phyloP scores from a whole-genome alignment of 2,113 vertebrate species.

The Aspidoscelis tigris region DNA sequence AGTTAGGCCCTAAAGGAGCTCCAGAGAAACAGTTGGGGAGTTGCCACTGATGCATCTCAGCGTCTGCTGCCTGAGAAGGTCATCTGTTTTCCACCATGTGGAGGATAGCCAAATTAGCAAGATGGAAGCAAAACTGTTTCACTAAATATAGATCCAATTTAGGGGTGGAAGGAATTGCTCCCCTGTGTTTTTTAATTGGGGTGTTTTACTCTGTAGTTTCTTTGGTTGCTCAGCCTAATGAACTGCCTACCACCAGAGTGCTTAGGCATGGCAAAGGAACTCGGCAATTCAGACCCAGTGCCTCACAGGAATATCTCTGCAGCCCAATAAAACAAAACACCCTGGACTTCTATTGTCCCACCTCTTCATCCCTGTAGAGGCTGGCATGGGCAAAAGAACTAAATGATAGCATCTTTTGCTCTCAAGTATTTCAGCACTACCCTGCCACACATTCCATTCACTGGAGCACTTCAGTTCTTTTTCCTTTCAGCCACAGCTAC shows the following conservation, averaged over 20 bases:
- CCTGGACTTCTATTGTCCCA: background rate
- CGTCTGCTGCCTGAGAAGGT: too few relatives aligned
- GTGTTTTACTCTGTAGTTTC: background rate
- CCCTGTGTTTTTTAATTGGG: background rate
- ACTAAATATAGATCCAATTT: background rate
- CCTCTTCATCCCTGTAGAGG: slow-evolving; percentile 45
- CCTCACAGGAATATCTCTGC: background rate
- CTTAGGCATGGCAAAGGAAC: background rate
- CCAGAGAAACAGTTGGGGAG: too few relatives aligned
- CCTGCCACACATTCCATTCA: slow-evolving; percentile 46
- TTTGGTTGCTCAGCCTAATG: slow-evolving; percentile 2
- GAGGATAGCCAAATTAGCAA: background rate
- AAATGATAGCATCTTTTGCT: slow-evolving; percentile 34
- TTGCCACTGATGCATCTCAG: too few relatives aligned
- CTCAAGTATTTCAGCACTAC: slow-evolving; percentile 53
- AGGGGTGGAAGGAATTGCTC: background rate
- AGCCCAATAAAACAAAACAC: background rate
- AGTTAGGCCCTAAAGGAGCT: too few relatives aligned
- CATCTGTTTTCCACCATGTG: background rate
- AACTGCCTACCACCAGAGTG: background rate
- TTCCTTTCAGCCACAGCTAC: slow-evolving; percentile 58
- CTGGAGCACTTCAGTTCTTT: slow-evolving; percentile 36
- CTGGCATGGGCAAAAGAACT: slow-evolving; percentile 36
- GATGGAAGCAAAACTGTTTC: background rate
- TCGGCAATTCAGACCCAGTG: background rate